Percentiles rank a stretch among this genome's conserved stretches.
Evolutionary conservation across 2,797 vertebrate species (phyloP).

Genomic region (Momotus momota): DNA sequence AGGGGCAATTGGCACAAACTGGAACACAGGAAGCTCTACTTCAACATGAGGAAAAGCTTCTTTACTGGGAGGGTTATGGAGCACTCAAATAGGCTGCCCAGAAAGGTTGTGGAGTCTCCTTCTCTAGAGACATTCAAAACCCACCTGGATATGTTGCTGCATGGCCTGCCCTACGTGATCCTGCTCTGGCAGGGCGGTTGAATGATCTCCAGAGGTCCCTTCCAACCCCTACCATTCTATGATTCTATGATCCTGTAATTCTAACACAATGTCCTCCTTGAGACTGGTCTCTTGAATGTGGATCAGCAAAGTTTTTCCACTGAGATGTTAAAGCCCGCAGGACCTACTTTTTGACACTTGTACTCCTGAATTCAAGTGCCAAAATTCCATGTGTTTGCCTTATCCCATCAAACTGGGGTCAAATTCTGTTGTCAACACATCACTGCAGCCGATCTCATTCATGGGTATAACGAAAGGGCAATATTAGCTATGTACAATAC

Average conservation of each 20-base stretch:
- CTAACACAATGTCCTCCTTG: not conserved
- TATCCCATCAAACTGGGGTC: not conserved
- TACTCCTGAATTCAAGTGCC: not conserved
- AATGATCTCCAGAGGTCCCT: no score
- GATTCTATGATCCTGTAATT: not conserved
- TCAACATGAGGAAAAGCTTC: no score
- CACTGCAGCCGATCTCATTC: not conserved
- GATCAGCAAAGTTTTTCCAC: not conserved
- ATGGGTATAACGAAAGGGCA: not conserved
- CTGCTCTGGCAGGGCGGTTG: no score
- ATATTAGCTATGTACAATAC: fast-evolving
- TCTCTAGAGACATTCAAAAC: no score
- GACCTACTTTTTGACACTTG: not conserved
- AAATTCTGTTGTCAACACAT: not conserved
- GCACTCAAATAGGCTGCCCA: no score
- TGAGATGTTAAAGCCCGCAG: not conserved
- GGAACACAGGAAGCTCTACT: no score
- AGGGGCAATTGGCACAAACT: no score
- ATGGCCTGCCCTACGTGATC: no score
- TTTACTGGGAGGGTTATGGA: no score
- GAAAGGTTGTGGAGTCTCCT: no score
- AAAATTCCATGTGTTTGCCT: not conserved
- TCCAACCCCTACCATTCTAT: no score
- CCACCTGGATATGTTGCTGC: no score
- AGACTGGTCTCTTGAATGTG: not conserved